These are phyloP conservation scores for Trogon melanurus DNA, from an alignment of 2,113 vertebrate genomes.

Conservation along the genomic window DNA sequence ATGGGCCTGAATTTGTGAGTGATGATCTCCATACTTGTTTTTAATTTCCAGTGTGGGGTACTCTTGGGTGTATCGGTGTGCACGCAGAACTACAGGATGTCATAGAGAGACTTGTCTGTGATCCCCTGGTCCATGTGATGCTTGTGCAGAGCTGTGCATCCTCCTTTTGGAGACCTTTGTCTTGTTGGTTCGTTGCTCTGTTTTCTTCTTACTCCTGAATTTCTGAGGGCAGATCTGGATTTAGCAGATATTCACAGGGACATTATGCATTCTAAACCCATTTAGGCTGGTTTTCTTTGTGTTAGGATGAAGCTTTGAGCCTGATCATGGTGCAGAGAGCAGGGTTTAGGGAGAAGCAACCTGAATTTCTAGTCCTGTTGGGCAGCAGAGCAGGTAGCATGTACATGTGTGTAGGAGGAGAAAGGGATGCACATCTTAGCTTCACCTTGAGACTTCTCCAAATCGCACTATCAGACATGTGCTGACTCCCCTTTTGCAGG, in stretches of 20 bases:
- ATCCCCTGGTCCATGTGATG: neutral
- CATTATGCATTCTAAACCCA: neutral
- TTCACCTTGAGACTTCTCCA: neutral
- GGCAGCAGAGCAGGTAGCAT: neutral
- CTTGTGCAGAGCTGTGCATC: neutral
- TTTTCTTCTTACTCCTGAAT: neutral
- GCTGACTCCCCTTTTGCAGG: neutral
- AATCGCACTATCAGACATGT: neutral
- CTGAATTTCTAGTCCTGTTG: neutral
- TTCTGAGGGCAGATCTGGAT: neutral
- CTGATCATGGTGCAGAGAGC: neutral
- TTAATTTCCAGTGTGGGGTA: neutral
- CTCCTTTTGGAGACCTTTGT: neutral
- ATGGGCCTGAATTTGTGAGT: neutral
- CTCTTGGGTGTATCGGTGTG: neutral
- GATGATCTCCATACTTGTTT: neutral
- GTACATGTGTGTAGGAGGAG: rapidly evolving
- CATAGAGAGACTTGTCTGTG: rapidly evolving
- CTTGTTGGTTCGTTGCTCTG: neutral
- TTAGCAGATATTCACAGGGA: neutral
- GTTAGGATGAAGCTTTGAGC: neutral
- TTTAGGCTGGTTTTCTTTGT: neutral
- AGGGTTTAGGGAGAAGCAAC: neutral
- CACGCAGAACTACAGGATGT: neutral
- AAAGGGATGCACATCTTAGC: neutral